These are phyloP conservation scores for Gila orcuttii DNA, from an alignment of 2,113 vertebrate genomes.

Conservation along the genomic window DNA sequence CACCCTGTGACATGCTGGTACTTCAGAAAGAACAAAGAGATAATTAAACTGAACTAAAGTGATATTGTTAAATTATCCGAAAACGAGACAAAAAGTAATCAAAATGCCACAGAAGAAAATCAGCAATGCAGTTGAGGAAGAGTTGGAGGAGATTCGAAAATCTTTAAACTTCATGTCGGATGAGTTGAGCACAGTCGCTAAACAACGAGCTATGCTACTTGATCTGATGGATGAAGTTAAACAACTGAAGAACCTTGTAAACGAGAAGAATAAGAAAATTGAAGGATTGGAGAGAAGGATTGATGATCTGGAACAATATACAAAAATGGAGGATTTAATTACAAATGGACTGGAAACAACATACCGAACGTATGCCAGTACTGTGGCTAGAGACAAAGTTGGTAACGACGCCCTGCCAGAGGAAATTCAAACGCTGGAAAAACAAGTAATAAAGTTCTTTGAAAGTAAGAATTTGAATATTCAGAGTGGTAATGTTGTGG, in stretches of 20 bases:
- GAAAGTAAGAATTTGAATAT: neutral
- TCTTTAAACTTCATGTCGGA: constrained; percentile 19
- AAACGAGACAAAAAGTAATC: no score
- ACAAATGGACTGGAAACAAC: neutral
- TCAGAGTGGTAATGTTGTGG: neutral
- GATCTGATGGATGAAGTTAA: constrained; percentile 20
- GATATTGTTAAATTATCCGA: no score
- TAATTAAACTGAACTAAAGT: no score
- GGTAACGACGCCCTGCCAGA: neutral
- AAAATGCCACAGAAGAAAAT: neutral
- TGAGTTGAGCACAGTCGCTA: constrained; percentile 20
- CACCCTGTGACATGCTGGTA: no score
- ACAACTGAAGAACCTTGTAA: constrained; percentile 13
- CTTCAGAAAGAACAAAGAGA: no score
- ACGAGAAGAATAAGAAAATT: constrained; percentile 31
- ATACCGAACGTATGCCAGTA: neutral
- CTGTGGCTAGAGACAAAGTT: neutral
- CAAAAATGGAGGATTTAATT: constrained; percentile 15
- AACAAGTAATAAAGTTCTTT: neutral
- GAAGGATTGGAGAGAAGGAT: constrained; percentile 20
- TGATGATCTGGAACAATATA: constrained; percentile 27
- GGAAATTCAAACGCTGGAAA: neutral
- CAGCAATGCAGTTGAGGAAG: constrained; percentile 9
- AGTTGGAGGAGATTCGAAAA: constrained; percentile 27
- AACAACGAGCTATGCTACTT: constrained; percentile 2